Conservation (phyloP, 2,888 invertebrate genomes). For the Thecocarcelia acutangulata region DNA sequence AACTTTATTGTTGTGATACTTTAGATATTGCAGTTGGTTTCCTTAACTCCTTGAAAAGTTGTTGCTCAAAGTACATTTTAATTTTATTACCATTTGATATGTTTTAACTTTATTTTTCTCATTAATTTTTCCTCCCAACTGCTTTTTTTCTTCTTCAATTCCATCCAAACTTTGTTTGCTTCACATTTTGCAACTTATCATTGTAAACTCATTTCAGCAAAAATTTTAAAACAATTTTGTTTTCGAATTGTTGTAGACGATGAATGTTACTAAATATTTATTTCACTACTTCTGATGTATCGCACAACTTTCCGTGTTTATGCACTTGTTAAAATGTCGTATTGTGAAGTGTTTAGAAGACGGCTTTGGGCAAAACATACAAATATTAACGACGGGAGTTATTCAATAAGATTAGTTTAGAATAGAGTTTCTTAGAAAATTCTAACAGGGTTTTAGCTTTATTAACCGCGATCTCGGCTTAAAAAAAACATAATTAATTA, state of each 20-base stretch:
- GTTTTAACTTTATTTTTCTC: constrained; percentile 54
- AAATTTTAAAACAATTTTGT: constrained; percentile 31
- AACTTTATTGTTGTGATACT: constrained; percentile 44
- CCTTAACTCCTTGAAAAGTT: constrained; percentile 56
- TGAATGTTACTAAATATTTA: constrained; percentile 11
- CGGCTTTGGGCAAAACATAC: too few species aligned
- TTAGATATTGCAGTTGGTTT: constrained; percentile 47
- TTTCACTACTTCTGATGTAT: not conserved
- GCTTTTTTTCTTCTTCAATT: constrained; percentile 66
- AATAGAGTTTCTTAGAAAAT: too few species aligned
- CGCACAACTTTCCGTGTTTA: too few species aligned
- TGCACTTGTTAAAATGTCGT: too few species aligned
- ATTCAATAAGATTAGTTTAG: too few species aligned
- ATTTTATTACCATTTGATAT: constrained; percentile 62
- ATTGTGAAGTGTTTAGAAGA: too few species aligned
- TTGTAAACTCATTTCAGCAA: constrained; percentile 14
- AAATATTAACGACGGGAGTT: too few species aligned
- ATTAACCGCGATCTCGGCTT: too few species aligned
- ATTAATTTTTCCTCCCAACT: constrained; percentile 25
- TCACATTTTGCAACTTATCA: constrained; percentile 13
- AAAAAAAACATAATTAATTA: too few species aligned
- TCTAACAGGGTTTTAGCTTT: too few species aligned
- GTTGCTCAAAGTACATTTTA: constrained; percentile 53
- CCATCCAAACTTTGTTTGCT: constrained; percentile 15
- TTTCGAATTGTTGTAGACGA: not conserved